Base-by-base conservation (phyloP, 2,888 invertebrate genomes). In the Drosophila merina region DNA sequence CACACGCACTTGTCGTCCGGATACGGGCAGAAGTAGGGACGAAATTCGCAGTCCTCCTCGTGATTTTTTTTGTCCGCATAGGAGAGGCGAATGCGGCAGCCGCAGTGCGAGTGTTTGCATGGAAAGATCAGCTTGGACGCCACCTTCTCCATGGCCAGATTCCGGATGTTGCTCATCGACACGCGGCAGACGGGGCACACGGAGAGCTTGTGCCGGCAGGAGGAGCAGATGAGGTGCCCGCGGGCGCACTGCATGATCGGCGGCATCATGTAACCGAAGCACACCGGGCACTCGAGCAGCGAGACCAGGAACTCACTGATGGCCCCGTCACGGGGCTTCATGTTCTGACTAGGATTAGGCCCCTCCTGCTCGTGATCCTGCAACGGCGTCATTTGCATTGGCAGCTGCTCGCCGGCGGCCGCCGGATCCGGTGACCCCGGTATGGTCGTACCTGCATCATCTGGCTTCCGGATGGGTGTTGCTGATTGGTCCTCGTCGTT, bases 61-160 rank as follows among this genome's bases (percentile, higher is more conserved):
- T 99, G 99, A 83, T 98, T 98, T 3, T 96, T 96, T 92, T 99
- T 99, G 81, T 99, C 98, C n/a, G 97, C 97, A 91, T 98, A 97
- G 10, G 97, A 95, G 10, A 99, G 93, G 10, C 97, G 96, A 76
- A 95, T 95, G 3, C 95, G 95, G 91, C 99, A 99, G 50, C 99
- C 99, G 69, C 97, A 97, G 80, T 96, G 96, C 58, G 97, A 96
- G 93, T 99, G 99, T 93, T 98, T 99, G 93, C 99, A 99, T 0
- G 99, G 99, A 90, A 99, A 99, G 94, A 97, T 96, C 56, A 99
- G 96, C 86, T 98, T 98, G 86, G 97, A 96, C 36, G 99, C 99
- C 36, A 99, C 98, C 92, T 99, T 99, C 92, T 99, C 99, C 98
- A 99, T 99, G 25, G 98, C 99, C 90, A 99, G 93, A 92, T 99